Conservation (phyloP, 2,113 vertebrate genomes). For the Coptodon rendalli region DNA sequence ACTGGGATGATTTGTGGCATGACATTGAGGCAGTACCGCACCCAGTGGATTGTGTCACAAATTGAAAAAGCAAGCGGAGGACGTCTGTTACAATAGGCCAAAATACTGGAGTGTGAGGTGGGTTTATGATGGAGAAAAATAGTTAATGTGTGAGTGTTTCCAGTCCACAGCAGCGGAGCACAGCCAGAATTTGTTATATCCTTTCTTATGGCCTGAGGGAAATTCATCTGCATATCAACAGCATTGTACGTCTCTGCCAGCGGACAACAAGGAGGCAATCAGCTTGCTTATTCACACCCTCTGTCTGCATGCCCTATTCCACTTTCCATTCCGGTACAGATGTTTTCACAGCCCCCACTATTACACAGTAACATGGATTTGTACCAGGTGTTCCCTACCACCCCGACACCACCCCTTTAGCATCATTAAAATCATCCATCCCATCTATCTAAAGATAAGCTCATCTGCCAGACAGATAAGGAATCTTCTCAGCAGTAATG, state of each 20-base stretch:
- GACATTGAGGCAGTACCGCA: slow-evolving; percentile 36
- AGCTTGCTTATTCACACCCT: background rate
- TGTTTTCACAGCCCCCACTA: background rate
- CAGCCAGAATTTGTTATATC: background rate
- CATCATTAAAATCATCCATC: background rate
- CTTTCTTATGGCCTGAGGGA: background rate
- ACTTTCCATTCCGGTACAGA: background rate
- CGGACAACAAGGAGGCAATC: background rate
- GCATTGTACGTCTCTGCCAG: background rate
- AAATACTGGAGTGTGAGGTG: background rate
- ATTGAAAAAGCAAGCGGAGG: slow-evolving; percentile 59
- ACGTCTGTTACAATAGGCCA: slow-evolving; percentile 28
- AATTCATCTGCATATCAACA: slow-evolving; percentile 29
- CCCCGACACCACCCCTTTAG: background rate
- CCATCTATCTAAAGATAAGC: slow-evolving; percentile 6
- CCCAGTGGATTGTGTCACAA: slow-evolving; percentile 50
- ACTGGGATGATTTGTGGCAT: slow-evolving; percentile 43
- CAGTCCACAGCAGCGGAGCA: background rate
- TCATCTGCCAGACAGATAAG: slow-evolving; percentile 11
- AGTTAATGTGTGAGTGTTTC: slow-evolving; percentile 9
- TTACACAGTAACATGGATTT: background rate
- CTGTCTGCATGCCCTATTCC: background rate
- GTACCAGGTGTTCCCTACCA: background rate
- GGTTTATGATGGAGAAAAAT: background rate
- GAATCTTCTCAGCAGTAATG: slow-evolving; percentile 1